Conservation (phyloP, 2,888 invertebrate species). For the Nomada lathburiana region DNA sequence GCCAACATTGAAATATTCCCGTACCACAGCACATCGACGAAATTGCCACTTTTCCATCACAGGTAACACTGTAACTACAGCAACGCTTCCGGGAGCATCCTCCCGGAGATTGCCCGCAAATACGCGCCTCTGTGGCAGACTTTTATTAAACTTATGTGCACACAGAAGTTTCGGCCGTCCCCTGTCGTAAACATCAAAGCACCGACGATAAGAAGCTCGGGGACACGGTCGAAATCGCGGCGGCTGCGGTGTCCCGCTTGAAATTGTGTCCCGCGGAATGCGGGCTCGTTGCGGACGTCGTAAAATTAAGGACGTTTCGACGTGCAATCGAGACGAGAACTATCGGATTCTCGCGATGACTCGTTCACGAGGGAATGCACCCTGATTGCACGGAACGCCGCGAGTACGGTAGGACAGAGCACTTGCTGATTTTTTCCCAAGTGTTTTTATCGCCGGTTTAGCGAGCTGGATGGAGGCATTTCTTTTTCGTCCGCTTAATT, state of each 20-base stretch:
- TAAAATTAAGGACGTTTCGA: conserved; percentile 46
- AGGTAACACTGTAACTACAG: not conserved
- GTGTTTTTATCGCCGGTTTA: not conserved
- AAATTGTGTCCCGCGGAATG: conserved; percentile 37
- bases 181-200: conserved; percentile 60
- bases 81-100: not conserved
- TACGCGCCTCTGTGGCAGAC: not conserved
- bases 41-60: too few species aligned
- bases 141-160: conserved; percentile 26
- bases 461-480: not conserved
- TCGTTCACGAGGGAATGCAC: conserved; percentile 27
- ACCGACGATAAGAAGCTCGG: conserved; percentile 41
- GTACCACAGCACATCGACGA: too few species aligned
- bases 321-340: conserved; percentile 31
- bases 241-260: conserved; percentile 9
- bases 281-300: conserved; percentile 33
- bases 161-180: conserved; percentile 32
- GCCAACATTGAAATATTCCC: too few species aligned
- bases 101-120: not conserved
- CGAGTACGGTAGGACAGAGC: not conserved
- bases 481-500: not conserved
- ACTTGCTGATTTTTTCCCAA: not conserved
- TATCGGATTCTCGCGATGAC: conserved; percentile 14
- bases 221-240: conserved; percentile 35
- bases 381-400: conserved; percentile 24